A percentile compares a stretch with the other conserved stretches of the same genome.
phyloP scores from a whole-genome alignment of 2,113 vertebrate species.

The Datnioides undecimradiatus region DNA sequence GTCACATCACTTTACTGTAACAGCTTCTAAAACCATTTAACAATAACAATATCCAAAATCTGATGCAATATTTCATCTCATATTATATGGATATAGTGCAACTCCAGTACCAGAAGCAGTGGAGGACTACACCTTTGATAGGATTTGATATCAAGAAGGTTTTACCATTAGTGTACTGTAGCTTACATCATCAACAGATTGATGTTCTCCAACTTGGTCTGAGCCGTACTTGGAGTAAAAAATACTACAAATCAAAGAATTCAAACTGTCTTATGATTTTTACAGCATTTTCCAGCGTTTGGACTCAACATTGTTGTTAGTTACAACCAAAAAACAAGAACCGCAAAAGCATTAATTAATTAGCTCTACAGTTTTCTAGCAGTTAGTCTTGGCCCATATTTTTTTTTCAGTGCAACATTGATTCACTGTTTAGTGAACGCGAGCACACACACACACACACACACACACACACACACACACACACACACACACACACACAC shows the following conservation, averaged over 20 bases:
- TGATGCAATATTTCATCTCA: too few relatives aligned
- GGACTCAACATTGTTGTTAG: background rate
- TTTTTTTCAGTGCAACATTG: slow-evolving; percentile 22
- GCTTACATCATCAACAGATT: background rate
- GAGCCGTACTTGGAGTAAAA: background rate
- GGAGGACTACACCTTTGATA: background rate
- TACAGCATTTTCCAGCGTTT: background rate
- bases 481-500: slow-evolving; percentile 11
- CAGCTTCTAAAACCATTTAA: too few relatives aligned
- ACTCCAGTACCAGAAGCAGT: too few relatives aligned
- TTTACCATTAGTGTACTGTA: background rate
- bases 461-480: background rate
- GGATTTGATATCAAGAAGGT: background rate
- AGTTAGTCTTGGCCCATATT: slow-evolving; percentile 5
- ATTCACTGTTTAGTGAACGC: slow-evolving; percentile 23
- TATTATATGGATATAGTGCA: too few relatives aligned
- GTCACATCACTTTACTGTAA: too few relatives aligned
- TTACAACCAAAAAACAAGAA: background rate
- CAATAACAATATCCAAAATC: too few relatives aligned
- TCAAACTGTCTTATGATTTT: background rate
- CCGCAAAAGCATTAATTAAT: background rate
- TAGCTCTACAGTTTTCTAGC: background rate
- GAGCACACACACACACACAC: background rate
- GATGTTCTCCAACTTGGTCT: background rate
- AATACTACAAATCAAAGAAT: background rate